A percentile compares a stretch with the other conserved stretches of the same genome.
Evolutionary conservation across 2,113 vertebrate genomes (phyloP).

Genomic region (Zapus hudsonius): DNA sequence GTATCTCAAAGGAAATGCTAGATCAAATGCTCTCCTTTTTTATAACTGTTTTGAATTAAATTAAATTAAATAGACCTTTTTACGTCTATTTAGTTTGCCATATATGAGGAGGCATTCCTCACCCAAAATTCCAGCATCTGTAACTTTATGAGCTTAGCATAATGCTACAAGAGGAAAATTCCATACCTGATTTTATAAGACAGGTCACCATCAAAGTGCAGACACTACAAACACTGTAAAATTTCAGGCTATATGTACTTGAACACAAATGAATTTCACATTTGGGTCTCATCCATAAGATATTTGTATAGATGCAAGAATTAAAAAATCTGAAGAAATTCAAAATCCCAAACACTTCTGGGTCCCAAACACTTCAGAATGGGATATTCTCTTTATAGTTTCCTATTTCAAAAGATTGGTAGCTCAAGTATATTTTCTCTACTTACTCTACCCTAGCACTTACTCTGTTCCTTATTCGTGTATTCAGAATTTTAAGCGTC

Average conservation of each 20-base stretch:
- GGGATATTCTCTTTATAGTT: not conserved
- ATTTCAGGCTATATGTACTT: not conserved
- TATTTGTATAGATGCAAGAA: not conserved
- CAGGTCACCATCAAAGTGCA: not conserved
- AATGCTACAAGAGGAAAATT: not conserved
- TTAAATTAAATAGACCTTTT: too few relatives aligned
- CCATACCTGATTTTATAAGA: not conserved
- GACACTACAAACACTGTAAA: not conserved
- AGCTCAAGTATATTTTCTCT: not conserved
- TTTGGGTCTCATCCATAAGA: not conserved
- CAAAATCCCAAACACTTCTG: not conserved
- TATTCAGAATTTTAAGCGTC: not conserved
- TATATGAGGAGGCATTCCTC: not conserved
- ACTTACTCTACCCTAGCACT: not conserved
- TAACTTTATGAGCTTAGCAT: not conserved
- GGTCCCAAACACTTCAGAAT: not conserved
- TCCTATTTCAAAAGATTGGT: not conserved
- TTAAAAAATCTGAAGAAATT: not conserved
- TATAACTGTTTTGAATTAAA: conserved; percentile 17
- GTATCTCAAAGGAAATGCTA: conserved; percentile 36
- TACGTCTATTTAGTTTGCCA: not conserved
- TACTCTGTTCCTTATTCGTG: not conserved
- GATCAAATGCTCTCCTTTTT: conserved; percentile 19
- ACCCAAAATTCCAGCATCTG: not conserved
- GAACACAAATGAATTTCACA: not conserved